Base-by-base conservation (phyloP, 64 coral and sea anemone genomes). In the Montipora foliosa region DNA sequence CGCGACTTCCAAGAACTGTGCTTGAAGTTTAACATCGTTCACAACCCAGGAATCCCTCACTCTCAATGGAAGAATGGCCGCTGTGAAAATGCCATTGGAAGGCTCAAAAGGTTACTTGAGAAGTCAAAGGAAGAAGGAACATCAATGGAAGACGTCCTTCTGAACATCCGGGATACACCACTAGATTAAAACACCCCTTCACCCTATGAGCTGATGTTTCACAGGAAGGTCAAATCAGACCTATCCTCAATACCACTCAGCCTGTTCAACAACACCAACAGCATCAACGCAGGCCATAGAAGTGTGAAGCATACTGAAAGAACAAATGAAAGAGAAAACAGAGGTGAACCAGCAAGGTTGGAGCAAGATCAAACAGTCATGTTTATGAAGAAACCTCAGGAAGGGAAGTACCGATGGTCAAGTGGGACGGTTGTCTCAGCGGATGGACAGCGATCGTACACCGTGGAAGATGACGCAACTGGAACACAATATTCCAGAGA, bases 381-480 rank as follows among this genome's bases (percentile, higher is more conserved):
- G 91, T 93, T 93, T 83, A 93, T 93, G 91, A 93, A 93, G 74
- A 93, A 93, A 93, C 91, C 91, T 93, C 91, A 93, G 91, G 91
- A 93, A 47, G 87, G 87, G 82, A 93, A 93, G 20, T 1, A 0
- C 52, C 52, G 52, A 55, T 55, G 52, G 4, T 55, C 52, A 55
- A 55, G 52, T 55, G 52, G 4, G 52, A 55, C 52, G 52, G 52
- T 55, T 3, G 52, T 55, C 52, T 55, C 52, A 55, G 52, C 52
- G 52, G 52, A 55, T 3, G 52, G 52, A 55, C 52, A 55, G 52
- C 52, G 52, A 55, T 55, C 3, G 10, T 55, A 55, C 52, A 55
- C 52, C 52, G 3, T 55, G 52, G 52, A 55, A 55, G 52, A 55
- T 55, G 52, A 55, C 52, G 52, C 52, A 55, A 55, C 52, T 55